These are phyloP conservation scores for Pogonus chalceus DNA, from an alignment of 1,140 invertebrate species.

Conservation along the genomic window DNA sequence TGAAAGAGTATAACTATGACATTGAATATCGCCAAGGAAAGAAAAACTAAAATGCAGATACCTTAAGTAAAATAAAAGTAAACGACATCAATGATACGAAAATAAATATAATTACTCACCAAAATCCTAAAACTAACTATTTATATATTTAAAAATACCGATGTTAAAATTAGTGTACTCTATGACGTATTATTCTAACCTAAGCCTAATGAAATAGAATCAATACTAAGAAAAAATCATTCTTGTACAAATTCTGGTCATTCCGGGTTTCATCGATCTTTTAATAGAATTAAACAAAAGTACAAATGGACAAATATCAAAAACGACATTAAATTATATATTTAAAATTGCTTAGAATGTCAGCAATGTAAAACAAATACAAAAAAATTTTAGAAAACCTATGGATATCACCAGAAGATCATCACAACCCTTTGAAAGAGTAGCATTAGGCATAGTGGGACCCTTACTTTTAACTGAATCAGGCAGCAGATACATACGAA, in stretches of 20 bases:
- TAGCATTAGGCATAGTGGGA: slow-evolving; percentile 27
- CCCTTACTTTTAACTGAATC: slow-evolving; percentile 22
- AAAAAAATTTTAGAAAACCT: slow-evolving; percentile 19
- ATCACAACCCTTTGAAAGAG: slow-evolving; percentile 19
- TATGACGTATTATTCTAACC: no score
- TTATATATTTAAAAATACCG: background rate
- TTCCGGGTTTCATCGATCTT: slow-evolving; percentile 25
- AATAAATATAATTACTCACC: no score
- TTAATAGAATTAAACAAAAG: slow-evolving; percentile 26
- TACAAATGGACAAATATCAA: slow-evolving; percentile 33
- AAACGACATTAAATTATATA: slow-evolving; percentile 27
- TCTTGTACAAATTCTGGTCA: slow-evolving; percentile 28
- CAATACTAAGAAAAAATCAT: slow-evolving; percentile 30
- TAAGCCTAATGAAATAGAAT: slow-evolving; percentile 28
- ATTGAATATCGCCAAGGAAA: slow-evolving; percentile 24
- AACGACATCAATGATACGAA: background rate
- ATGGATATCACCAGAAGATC: slow-evolving; percentile 29
- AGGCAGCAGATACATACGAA: slow-evolving; percentile 24
- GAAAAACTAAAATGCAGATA: slow-evolving; percentile 25
- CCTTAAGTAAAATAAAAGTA: slow-evolving; percentile 11
- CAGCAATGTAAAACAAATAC: slow-evolving; percentile 25
- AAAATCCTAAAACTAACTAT: background rate
- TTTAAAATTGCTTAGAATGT: slow-evolving; percentile 24
- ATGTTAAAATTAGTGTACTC: no score
- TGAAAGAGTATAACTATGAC: slow-evolving; percentile 30